Evolutionary conservation across 2,113 vertebrate species (phyloP), one percentile per base, ranked within the genome.

Genomic region (Typhlomys cinereus): DNA sequence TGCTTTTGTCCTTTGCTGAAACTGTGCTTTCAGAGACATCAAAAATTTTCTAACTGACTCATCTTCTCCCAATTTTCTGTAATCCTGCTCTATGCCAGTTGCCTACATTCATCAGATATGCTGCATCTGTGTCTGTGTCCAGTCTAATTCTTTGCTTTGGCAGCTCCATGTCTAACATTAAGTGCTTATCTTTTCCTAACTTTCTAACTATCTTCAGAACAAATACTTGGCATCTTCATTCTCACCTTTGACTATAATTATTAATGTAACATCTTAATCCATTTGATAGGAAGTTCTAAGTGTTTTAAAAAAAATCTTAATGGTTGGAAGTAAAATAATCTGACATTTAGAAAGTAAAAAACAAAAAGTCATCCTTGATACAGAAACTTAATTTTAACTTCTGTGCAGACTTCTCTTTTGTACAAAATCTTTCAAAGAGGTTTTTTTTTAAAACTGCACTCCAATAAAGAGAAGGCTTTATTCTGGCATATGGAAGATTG

Each of bases 271-370:
- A 62, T 7, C 1, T 23, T 23, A 76, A 84, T 23, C 17, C 18
- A 18, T 76, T 34, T 64, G 54, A 91, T n/a, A 85, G 64, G 4
- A 18, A 52, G 69, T 17, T 46, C 27, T 27, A 69, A 67, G 62
- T n/a, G 18, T 66, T n/a, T 64, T 59, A 3, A 70, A 94, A 3
- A 70, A 94, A 90, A 88, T 7, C 18, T 88, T 67, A 76, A 54
- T 62, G 23, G 10, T 73, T 85, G 44, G 36, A 95, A 71, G 73
- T 36, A 7, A 88, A 36, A 74, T 78, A 88, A 81, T 23, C 8
- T 67, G 67, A 90, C n/a, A 90, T 88, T 92, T 79, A 29, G 90
- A 83, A 94, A 67, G 57, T 64, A 10, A 89, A 81, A 93, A 76
- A 57, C 85, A 80, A 69, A 70, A 78, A 76, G 57, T 87, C 61